Evolutionary conservation across 2,888 invertebrate species (phyloP), one percentile per base, ranked within the genome.

Genomic region (Melinaea marsaeus): DNA sequence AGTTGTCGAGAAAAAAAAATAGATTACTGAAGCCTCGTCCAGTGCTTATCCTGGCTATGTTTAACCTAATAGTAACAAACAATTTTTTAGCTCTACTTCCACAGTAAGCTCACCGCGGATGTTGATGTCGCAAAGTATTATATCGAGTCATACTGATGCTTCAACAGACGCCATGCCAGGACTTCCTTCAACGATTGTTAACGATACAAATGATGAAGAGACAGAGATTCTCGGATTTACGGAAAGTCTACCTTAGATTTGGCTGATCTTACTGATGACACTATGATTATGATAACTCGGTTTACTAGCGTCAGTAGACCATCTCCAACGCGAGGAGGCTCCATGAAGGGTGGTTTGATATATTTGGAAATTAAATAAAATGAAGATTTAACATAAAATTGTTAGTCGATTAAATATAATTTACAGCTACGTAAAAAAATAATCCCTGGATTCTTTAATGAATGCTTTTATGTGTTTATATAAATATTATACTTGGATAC

Each of bases 361-460:
- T 96, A 95, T 79, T 86, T 96, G 74, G 96, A 96, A n/a, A 96
- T 95, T 63, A 92, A 96, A n/a, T n/a, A n/a, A n/a, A n/a, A n/a
- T n/a, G n/a, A n/a, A n/a, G n/a, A n/a, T 42, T 5, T 7, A 42
- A 42, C 42, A 9, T 42, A 42, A 42, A 9, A 11, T 9, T 42
- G 42, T 11, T 32, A 32, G 11, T 51, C 32, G 4, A 51, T 32
- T 51, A 32, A 32, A 51, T 48, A 11, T 11, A 32, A 51, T 11
- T 51, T 51, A 51, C 9, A 51, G 7, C 48, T 32, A 11, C 32
- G n/a, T 51, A 51, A 51, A 51, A 51, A 51, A 32, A 51, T n/a
- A 9, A 11, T 2, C 32, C 7, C 51, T 22, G 51, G 22, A 11
- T 37, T 32, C 3, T 22, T 7, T 32, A 51, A 51, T 32, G 32